Percentiles rank a stretch among this genome's conserved stretches.
phyloP scores from a whole-genome alignment of 2,113 vertebrate genomes.

The Tragelaphus scriptus region DNA sequence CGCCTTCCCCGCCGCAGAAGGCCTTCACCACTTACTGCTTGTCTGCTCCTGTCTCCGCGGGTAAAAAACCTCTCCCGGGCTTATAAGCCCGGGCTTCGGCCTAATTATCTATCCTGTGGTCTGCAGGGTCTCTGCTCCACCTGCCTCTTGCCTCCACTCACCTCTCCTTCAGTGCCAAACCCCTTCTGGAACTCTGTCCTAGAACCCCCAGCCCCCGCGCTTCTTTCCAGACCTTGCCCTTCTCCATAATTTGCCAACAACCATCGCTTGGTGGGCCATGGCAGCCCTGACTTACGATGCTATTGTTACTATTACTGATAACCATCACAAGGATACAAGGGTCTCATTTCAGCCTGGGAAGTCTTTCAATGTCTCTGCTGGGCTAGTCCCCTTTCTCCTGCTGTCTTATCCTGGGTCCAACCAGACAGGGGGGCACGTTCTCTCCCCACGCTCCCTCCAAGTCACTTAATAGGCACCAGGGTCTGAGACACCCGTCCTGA shows the following conservation, averaged over 20 bases:
- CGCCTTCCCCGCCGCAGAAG: neutral
- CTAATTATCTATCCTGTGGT: neutral
- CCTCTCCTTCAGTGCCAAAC: neutral
- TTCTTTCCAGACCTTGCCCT: neutral
- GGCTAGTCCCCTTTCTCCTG: fast-evolving
- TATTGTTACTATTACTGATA: neutral
- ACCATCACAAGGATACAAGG: fast-evolving
- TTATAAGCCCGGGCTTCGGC: fast-evolving
- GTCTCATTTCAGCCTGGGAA: neutral
- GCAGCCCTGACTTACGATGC: neutral
- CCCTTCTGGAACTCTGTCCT: neutral
- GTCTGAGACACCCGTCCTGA: neutral
- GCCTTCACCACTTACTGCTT: fast-evolving
- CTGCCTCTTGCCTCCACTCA: neutral
- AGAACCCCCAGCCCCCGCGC: neutral
- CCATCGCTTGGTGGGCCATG: neutral
- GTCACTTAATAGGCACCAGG: neutral
- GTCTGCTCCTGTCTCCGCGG: fast-evolving
- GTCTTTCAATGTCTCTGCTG: fast-evolving
- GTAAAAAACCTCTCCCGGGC: neutral
- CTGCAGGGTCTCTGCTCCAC: neutral
- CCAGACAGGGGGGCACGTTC: neutral
- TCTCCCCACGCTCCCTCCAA: neutral
- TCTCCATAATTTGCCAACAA: neutral
- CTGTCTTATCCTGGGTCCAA: neutral